Evolutionary conservation across 2,113 vertebrate species (phyloP), one percentile per base, ranked within the genome.

Genomic region (Myocastor coypus): DNA sequence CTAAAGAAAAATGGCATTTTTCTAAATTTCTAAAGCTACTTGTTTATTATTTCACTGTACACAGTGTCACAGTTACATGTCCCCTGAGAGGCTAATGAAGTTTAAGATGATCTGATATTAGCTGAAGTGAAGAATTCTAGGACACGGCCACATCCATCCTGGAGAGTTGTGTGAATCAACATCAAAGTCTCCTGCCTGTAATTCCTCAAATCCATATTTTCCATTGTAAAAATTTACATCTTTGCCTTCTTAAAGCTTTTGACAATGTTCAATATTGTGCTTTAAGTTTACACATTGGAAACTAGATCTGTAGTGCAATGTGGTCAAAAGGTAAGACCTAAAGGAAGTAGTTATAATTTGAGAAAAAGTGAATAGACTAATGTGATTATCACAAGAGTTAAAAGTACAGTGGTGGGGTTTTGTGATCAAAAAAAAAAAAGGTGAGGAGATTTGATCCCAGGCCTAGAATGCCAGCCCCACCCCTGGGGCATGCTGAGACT

Each of bases 11-110:
- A 84, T 1, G 28, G 1, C 17, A 73, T 4, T 75, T 73, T 82
- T 42, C 16, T 64, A 89, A 88, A 13, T 55, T 75, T 52, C 16
- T 22, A 64, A 80, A 87, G 55, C 26, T 69, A 32, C 80, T 91
- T 85, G 12, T 63, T 89, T 91, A 81, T 52, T 68, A 81, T 69
- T 82, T 46, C 34, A 55, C 42, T 88, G 34, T 68, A 85, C 87
- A 91, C 87, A 91, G 82, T 68, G 28, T 50, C 75, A 64, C 10
- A 88, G 59, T 52, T 69, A 26, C 63, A 59, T 68, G 14, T 82
- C 34, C 52, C 26, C 52, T 88, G 28, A 50, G 3, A 61, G 80
- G 34, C 61, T 87, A 89, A 95, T 30, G 16, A 80, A 96, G 95
- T 80, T 50, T n/a, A 81, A 69, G 64, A 85, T 22, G 57, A n/a